Evolutionary conservation across 2,113 vertebrate species (phyloP), one percentile per base, ranked within the genome.

Genomic region (Tupaia chinensis): DNA sequence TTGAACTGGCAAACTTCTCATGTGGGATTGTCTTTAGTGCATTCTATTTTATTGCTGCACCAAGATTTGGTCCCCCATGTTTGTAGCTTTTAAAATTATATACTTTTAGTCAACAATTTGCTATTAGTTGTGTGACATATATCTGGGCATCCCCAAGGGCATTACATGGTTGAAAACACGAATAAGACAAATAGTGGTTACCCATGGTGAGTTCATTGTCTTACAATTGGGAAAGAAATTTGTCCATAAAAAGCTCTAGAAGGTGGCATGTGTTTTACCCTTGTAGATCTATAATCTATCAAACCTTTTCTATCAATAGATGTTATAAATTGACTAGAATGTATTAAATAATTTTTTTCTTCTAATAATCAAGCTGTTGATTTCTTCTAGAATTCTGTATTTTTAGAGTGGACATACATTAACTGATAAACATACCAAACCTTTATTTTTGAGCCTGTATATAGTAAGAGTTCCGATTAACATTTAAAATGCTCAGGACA

Each of bases 71-170:
- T 44, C 44, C 44, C 44, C 5, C 44, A 44, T 44, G 44, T 44
- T 44, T 44, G 44, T 44, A 44, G 44, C 5, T 44, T 44, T 44
- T 44, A 44, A 44, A 69, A 54, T 69, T 1, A 60, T 72, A 58
- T 32, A 11, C 7, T 81, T 77, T 93, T 14, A 77, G 17, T 80
- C 54, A 23, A 77, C 4, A 58, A 0, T 23, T 34, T 56, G 25
- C 85, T 66, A 44, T 83, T 66, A 34, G 79, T 76, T 90, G 1
- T 13, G 23, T 66, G 44, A 12, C 68, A 27, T 0, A 7, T 82
- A 13, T 78, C 53, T 60, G 7, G 10, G 3, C 17, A 0, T 22
- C 2, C 60, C 6, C 3, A 68, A 66, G 27, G 27, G 4, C 3
- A 54, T 16, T 91, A 2, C 15, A 22, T 32, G 5, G 7, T 2